Evolutionary conservation across 2,113 vertebrate species (phyloP), one percentile per base, ranked within the genome.

Genomic region (Protomyctophum bolini): DNA sequence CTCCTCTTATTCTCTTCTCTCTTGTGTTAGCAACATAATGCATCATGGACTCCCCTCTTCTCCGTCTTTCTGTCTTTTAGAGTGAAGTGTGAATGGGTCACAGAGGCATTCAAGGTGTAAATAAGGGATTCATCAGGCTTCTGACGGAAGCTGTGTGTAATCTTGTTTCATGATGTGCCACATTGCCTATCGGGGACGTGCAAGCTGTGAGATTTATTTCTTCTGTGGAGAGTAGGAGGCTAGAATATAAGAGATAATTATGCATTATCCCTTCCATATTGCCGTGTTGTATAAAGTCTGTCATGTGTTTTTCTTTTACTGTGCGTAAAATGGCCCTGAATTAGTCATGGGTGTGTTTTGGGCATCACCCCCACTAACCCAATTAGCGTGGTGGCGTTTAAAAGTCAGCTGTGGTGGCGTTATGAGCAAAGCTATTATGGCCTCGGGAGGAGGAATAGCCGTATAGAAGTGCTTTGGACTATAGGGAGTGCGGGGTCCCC

Each of bases 121-220:
- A 87, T 84, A 83, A 85, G 85, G 67, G 75, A 81, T 76, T 85
- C 63, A 85, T 86, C 68, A 80, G 63, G 63, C n/a, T 75, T 78
- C 46, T 46, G 5, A 70, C 74, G 73, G 58, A 56, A 77, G 56
- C 63, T 76, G 78, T 51, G 62, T 51, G 62, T 64, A n/a, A 10
- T 9, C 12, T 9, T 11, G 51, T 12, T 54, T 54, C 10, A 54
- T 64, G 58, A 28, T 85, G 85, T 80, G 69, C 84, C 80, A 84
- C 41, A 58, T 46, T 83, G 78, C 82, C 51, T 50, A 75, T n/a
- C 64, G 83, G 72, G 78, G 82, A 87, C 82, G 80, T 15, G 60
- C 33, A 21, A 69, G 45, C 8, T 61, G 61, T 5, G 10, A 59
- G 28, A 15, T 72, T 28, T 52, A 10, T 61, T 61, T 33, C 52